phyloP scores from a whole-genome alignment of 2,797 vertebrate species.

The Manis crassicaudata region DNA sequence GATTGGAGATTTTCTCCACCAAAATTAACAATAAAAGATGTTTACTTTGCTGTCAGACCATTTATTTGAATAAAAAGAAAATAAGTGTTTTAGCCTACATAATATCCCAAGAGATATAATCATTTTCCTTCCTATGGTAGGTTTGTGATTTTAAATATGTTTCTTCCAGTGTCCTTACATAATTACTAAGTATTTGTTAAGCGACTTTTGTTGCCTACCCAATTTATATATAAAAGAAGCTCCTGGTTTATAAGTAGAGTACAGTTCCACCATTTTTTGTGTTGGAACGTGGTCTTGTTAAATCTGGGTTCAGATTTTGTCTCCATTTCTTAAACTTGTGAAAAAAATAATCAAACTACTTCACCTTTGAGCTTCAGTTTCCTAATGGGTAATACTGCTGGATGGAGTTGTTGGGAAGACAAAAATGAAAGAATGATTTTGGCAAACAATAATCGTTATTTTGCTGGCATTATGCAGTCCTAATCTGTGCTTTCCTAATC shows the following conservation, averaged over 20 bases:
- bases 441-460: constrained; percentile 15
- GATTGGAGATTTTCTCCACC: constrained; percentile 30
- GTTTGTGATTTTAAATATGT: background rate
- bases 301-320: constrained; percentile 38
- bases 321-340: background rate
- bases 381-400: background rate
- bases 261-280: constrained; percentile 44
- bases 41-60: constrained; percentile 6
- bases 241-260: background rate
- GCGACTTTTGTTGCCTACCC: background rate
- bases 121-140: constrained; percentile 28
- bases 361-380: constrained; percentile 23
- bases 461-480: constrained; percentile 24
- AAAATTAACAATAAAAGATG: constrained; percentile 31
- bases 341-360: constrained; percentile 30
- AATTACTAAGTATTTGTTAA: constrained; percentile 50
- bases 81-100: constrained; percentile 14
- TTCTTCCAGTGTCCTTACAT: background rate
- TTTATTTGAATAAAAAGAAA: constrained; percentile 57
- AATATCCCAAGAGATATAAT: constrained; percentile 34
- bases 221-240: background rate
- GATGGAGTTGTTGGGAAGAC: constrained; percentile 9
- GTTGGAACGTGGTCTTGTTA: constrained; percentile 35
- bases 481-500: constrained; percentile 4
- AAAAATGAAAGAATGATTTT: constrained; percentile 40